Evolutionary conservation across 2,888 invertebrate genomes (phyloP).

Genomic region (Nomada goodeniana): DNA sequence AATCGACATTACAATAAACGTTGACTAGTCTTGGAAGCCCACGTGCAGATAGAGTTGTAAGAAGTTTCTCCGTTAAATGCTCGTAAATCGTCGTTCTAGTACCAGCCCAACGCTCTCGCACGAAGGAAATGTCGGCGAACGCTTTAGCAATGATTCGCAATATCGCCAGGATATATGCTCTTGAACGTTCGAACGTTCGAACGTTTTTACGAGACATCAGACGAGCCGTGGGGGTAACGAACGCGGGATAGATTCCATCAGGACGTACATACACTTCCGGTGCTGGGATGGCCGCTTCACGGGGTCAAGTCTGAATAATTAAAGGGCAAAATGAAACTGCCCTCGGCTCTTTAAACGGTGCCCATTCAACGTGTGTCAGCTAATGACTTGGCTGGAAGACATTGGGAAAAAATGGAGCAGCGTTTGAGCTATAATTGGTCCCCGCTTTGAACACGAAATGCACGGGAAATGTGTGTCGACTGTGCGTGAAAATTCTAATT

Average conservation of each 20-base stretch:
- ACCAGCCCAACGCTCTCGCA: not conserved
- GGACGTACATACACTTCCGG: constrained; percentile 11
- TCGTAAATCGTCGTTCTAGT: not conserved
- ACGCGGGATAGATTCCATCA: constrained; percentile 26
- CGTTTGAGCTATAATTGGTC: constrained; percentile 16
- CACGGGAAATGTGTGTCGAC: not conserved
- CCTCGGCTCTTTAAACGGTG: constrained; percentile 20
- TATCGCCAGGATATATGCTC: constrained; percentile 8
- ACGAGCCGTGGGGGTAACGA: constrained; percentile 1
- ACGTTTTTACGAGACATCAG: constrained; percentile 6
- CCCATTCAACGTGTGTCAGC: not conserved
- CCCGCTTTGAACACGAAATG: constrained; percentile 1
- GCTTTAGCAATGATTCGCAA: constrained; percentile 17
- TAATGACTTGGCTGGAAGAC: constrained; percentile 16
- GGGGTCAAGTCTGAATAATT: constrained; percentile 43
- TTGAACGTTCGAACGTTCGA: not conserved
- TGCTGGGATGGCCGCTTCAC: constrained; percentile 24
- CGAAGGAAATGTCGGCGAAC: not conserved
- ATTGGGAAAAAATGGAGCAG: constrained; percentile 7
- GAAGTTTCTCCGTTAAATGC: not conserved
- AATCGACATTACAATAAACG: not conserved
- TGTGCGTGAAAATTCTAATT: constrained; percentile 15
- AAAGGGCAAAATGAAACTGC: constrained; percentile 21
- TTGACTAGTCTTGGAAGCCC: not conserved
- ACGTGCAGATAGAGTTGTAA: not conserved